Base-by-base conservation (phyloP, 2,888 invertebrate genomes). In the Latrodectus elegans region DNA sequence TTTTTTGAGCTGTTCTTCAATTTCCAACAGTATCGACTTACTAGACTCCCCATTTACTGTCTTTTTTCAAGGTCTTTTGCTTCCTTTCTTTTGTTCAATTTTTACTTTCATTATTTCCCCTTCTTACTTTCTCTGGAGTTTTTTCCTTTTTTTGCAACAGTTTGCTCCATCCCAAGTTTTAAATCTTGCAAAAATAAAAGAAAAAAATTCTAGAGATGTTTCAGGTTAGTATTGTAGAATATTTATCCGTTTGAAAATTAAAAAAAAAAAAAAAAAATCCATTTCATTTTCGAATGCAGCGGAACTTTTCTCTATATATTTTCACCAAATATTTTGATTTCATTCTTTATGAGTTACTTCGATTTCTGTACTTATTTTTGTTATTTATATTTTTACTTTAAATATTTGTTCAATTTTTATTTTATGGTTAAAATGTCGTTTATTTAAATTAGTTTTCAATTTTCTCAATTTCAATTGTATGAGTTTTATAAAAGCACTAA, bases 1-100 rank as follows among this genome's bases (percentile, higher is more conserved):
- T 84, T 84, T 82, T 82, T 60, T 70, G 75, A 82, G 82, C 75
- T 68, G 82, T 75, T 77, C 84, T 65, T 67, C 77, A 73, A 60
- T 82, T 82, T 75, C 82, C 22, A 60, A 67, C 49, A 75, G 75
- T 82, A 82, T 82, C 82, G 82, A 82, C 82, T 82, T 55, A 75
- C 70, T 17, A 52, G 38, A n/a, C 17, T 75, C 14, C 51, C 82
- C 82, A 75, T 82, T 82, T 75, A 70, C 82, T 52, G 64, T 51
- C 52, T 75, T 81, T 82, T 82, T 82, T 82, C 75, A 82, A 75
- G 75, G 82, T 82, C 70, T 74, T 68, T 14, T 49, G 52, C 68
- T 22, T 51, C 73, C 67, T 26, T 70, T 60, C 68, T 70, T 15
- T 73, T 74, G 11, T 55, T 65, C 65, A 12, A n/a, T 52, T 38